Percentiles rank a stretch among this genome's conserved stretches.
These are phyloP conservation scores for Drosophila willistoni DNA, from an alignment of 1,140 invertebrate genomes.

Conservation along the genomic window DNA sequence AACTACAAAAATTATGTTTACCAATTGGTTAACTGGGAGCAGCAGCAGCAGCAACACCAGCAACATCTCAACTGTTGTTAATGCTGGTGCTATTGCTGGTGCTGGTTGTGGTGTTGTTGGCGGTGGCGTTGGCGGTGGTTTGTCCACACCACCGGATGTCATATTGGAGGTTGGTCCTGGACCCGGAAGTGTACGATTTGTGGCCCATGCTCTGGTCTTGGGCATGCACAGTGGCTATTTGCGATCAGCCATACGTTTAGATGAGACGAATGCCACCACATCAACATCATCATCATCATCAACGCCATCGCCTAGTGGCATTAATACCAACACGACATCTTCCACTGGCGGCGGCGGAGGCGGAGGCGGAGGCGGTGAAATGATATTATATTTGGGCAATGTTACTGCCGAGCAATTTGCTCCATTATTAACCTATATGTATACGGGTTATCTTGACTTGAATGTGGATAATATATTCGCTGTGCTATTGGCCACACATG, in stretches of 20 bases:
- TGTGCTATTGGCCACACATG: slow-evolving; percentile 88
- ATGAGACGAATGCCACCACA: slow-evolving; percentile 45
- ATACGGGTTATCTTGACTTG: slow-evolving; percentile 89
- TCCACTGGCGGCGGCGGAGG: slow-evolving; percentile 25
- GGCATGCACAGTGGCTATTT: slow-evolving; percentile 89
- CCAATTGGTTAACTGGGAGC: slow-evolving; percentile 81
- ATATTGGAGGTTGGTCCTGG: slow-evolving; percentile 87
- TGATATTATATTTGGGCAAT: slow-evolving; percentile 85
- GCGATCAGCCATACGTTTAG: slow-evolving; percentile 84
- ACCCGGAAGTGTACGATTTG: slow-evolving; percentile 85
- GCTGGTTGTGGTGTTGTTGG: slow-evolving; percentile 13
- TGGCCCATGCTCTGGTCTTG: slow-evolving; percentile 87
- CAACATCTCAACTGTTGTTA: slow-evolving; percentile 17
- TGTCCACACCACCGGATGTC: slow-evolving; percentile 85
- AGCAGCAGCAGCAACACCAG: slow-evolving; percentile 37
- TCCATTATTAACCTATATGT: slow-evolving; percentile 90
- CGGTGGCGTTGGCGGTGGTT: slow-evolving; percentile 59
- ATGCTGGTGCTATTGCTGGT: slow-evolving; percentile 38
- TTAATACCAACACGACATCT: slow-evolving; percentile 45
- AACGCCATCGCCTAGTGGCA: slow-evolving; percentile 13
- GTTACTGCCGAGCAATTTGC: slow-evolving; percentile 88
- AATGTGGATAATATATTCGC: slow-evolving; percentile 89
- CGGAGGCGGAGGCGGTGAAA: slow-evolving; percentile 64
- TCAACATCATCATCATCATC: background rate
- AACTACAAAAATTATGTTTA: slow-evolving; percentile 67